These are phyloP conservation scores for Galleria mellonella DNA, from an alignment of 1,140 invertebrate genomes.

Conservation along the genomic window DNA sequence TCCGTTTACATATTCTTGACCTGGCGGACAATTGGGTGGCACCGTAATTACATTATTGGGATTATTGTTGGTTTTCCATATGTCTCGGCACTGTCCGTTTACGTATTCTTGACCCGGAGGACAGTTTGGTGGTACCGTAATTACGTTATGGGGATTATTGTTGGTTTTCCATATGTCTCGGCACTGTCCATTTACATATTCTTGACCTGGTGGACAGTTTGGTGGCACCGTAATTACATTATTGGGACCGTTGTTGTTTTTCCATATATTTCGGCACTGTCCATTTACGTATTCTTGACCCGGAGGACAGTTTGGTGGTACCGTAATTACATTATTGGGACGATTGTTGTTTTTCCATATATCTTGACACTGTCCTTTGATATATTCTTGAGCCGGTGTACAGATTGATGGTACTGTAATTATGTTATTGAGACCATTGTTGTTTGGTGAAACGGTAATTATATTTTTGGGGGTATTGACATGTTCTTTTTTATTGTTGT, in stretches of 20 bases:
- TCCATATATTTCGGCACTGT: constrained; percentile 38
- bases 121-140: constrained; percentile 25
- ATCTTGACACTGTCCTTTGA: constrained; percentile 39
- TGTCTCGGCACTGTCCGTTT: constrained; percentile 22
- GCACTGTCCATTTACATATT: constrained; percentile 10
- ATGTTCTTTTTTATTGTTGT: too few species aligned
- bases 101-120: constrained; percentile 14
- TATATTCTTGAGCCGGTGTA: constrained; percentile 22
- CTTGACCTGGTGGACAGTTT: constrained; percentile 9
- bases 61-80: not conserved
- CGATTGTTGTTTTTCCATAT: constrained; percentile 18
- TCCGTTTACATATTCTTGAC: constrained; percentile 9
- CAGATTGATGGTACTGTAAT: constrained; percentile 33
- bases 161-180: constrained; percentile 7
- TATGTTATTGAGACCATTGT: constrained; percentile 8
- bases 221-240: constrained; percentile 20
- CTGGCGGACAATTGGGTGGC: constrained; percentile 10
- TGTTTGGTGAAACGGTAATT: constrained; percentile 21
- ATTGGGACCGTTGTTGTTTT: not conserved
- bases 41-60: constrained; percentile 17
- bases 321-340: constrained; percentile 20
- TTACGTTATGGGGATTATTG: not conserved
- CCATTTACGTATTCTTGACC: constrained; percentile 34
- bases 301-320: constrained; percentile 28
- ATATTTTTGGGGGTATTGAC: not conserved